Base-by-base conservation (phyloP, 2,797 vertebrate species). In the Coluber constrictor region DNA sequence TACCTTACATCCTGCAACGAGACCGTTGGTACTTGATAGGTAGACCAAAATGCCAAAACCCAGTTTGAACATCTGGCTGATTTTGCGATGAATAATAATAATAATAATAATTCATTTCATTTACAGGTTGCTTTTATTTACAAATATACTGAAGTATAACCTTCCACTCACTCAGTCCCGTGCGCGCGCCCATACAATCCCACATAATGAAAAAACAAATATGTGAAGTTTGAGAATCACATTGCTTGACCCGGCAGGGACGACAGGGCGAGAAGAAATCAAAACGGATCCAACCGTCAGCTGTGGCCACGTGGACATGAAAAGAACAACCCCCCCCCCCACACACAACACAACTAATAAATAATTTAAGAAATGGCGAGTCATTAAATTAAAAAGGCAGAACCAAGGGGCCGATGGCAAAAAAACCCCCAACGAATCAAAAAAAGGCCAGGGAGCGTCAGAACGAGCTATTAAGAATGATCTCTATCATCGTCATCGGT, bases 361-460 rank as follows among this genome's bases (percentile, higher is more conserved):
- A 98, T 98, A 98, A 98, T 97, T 98, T 98, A 98, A 98, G 97
- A 98, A 89, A 97, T 96, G 97, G 97, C 97, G 97, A 97, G 97
- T 98, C 97, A 98, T 98, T 98, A 98, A 98, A 98, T 98, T 70
- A 70, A 97, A 97, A 96, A 94, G 88, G 60, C 27, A 55, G 25
- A 47, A 37, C 9, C 1, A 59, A 18, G 27, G 56, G 20, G 74
- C 37, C 4, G 20, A 25, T 83, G 74, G 37, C 20, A 25, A 23
- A 25, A 23, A 29, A 61, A 61, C 25, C 9, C n/a, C n/a, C 37
- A 83, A 83, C 10, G 0, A 25, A 43, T 83, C 0, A 0, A 47
- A 25, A 25, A 93, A 94, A 91, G 94, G 97, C 95, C 95, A 97
- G 88, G 92, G 96, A 95, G 96, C 96, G 96, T 95, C 95, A 96